Base-by-base conservation (phyloP, 2,888 invertebrate species). In the Scrobipalpa atriplicella region DNA sequence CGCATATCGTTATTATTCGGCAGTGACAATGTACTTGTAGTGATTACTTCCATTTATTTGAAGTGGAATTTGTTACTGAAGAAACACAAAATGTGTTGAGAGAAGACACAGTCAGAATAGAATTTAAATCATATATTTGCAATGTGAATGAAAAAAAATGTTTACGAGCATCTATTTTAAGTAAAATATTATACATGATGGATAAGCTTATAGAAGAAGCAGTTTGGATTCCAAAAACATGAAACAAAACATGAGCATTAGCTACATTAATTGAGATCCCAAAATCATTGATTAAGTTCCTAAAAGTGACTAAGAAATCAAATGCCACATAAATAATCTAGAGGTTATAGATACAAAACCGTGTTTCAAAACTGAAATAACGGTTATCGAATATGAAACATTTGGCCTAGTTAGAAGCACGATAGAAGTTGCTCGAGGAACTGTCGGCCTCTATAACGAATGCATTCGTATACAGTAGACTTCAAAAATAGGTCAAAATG, bases 401-500 rank as follows among this genome's bases (percentile, higher is more conserved):
- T 29, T 58, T 36, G 16, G 6, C 39, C 39, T 36, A 60, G 9
- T 38, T 18, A 56, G 7, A 19, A 21, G 5, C 19, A 52, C 62
- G 18, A 13, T 1, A 43, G 1, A 1, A 36, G 18, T 54, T 62
- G 36, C 54, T 21, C 11, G 29, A 21, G 21, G 21, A 21, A 56
- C 21, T 11, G 21, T 56, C 62, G 67, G 67, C 47, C 54, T 52
- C 67, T 18, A n/a, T 8, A 52, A 19, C 63, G 7, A 47, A 52
- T 65, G 67, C 67, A 67, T 39, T 43, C 38, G 43, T 29, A 64
- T 54, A 41, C 29, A 41, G 64, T 66, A 8, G 47, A 47, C 47
- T 47, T 47, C 47, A 54, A 65, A 67, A 62, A 67, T 67, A 67
- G 67, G 67, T 67, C 67, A 67, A 66, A 66, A 66, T 21, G 51